Percentiles rank a stretch among this genome's conserved stretches.
Conservation (phyloP, 2,888 invertebrate genomes). For the Hirtodrosophila alboralis region DNA sequence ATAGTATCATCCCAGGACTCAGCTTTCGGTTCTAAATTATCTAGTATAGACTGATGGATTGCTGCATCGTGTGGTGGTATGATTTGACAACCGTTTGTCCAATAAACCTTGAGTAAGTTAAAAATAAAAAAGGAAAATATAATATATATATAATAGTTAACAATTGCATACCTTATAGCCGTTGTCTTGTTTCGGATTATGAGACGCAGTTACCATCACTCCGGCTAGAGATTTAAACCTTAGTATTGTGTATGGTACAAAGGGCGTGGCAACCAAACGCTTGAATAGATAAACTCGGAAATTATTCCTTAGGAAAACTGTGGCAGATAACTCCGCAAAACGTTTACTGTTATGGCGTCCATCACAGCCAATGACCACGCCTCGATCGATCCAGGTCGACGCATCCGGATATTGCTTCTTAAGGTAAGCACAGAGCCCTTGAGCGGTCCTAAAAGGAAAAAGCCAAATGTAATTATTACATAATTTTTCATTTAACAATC, state of each 20-base stretch:
- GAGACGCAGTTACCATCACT: conserved; percentile 97
- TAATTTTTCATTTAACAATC: neutral
- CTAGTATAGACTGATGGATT: conserved; percentile 91
- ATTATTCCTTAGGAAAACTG: conserved; percentile 90
- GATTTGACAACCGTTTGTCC: conserved; percentile 97
- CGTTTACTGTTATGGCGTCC: conserved; percentile 95
- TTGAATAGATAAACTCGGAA: conserved; percentile 93
- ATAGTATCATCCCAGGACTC: conserved; percentile 91
- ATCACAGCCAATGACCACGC: conserved; percentile 96
- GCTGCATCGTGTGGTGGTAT: conserved; percentile 94
- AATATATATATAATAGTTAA: too few species aligned
- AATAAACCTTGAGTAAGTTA: conserved; percentile 89
- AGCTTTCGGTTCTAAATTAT: conserved; percentile 90
- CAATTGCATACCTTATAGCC: conserved; percentile 94
- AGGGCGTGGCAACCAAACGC: conserved; percentile 94
- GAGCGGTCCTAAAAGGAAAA: conserved; percentile 87
- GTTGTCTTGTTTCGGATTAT: conserved; percentile 97
- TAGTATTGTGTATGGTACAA: conserved; percentile 94
- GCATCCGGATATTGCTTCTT: conserved; percentile 85
- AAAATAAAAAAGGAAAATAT: too few species aligned
- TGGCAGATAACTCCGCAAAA: conserved; percentile 91
- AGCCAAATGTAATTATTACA: neutral
- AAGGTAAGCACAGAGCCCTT: conserved; percentile 93
- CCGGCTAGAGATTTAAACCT: conserved; percentile 91
- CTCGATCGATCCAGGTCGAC: conserved; percentile 85